These are phyloP conservation scores for Lepidocolaptes lacrymiger DNA, from an alignment of 2,797 vertebrate genomes.

Conservation along the genomic window DNA sequence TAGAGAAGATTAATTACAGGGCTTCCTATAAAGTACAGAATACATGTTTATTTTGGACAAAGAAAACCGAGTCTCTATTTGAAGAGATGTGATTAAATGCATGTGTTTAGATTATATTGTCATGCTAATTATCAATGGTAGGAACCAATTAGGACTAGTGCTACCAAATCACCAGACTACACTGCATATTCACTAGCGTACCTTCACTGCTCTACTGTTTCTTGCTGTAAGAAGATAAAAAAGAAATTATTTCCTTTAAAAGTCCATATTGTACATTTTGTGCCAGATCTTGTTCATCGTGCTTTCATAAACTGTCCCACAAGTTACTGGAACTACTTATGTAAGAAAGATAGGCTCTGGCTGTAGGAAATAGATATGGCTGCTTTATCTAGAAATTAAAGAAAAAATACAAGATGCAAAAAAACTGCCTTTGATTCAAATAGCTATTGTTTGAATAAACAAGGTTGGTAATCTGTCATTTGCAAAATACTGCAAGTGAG, in stretches of 20 bases:
- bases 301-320: not conserved
- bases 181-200: conserved; percentile 19
- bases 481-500: conserved; percentile 31
- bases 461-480: conserved; percentile 25
- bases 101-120: conserved; percentile 62
- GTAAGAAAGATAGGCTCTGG: not conserved
- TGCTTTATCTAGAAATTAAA: conserved; percentile 12
- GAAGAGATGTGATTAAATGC: conserved; percentile 57
- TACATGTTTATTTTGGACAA: conserved; percentile 36
- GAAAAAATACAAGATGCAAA: not conserved
- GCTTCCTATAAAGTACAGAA: conserved; percentile 28
- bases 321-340: not conserved
- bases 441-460: not conserved
- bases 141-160: conserved; percentile 44
- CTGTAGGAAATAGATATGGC: not conserved
- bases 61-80: conserved; percentile 18
- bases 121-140: conserved; percentile 54
- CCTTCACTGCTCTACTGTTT: not conserved
- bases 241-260: not conserved
- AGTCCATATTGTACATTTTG: not conserved
- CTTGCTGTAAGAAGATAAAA: conserved; percentile 13
- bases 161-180: conserved; percentile 21
- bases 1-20: conserved; percentile 59
- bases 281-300: not conserved
- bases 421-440: not conserved